Conservation (phyloP, 2,888 invertebrate genomes). For the Clitarchus hookeri region DNA sequence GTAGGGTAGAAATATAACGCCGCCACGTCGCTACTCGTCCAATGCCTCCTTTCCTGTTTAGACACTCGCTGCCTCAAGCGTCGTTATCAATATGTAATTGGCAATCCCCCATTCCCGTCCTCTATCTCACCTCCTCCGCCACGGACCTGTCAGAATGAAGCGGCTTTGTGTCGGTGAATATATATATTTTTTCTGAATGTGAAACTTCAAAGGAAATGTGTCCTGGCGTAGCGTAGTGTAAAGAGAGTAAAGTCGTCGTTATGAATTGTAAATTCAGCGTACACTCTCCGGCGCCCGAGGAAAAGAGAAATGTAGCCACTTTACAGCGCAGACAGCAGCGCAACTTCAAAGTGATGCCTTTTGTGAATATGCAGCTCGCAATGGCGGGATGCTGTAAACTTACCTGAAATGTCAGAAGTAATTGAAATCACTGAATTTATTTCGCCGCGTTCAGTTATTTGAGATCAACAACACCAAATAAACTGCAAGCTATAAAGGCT, state of each 20-base stretch:
- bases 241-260: background rate
- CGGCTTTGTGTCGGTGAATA: background rate
- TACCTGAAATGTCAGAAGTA: no score
- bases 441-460: no score
- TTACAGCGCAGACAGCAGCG: background rate
- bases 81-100: background rate
- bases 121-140: background rate
- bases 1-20: background rate
- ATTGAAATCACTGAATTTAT: no score
- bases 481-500: no score
- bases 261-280: slow-evolving; percentile 6
- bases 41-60: background rate
- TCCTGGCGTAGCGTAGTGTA: background rate
- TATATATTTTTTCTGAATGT: background rate
- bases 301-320: background rate
- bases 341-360: background rate
- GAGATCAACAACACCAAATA: no score
- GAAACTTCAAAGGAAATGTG: slow-evolving; percentile 9
- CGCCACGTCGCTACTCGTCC: background rate
- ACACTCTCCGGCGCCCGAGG: background rate
- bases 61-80: background rate
- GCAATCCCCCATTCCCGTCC: background rate
- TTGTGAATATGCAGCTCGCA: background rate
- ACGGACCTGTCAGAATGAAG: background rate
- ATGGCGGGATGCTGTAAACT: no score